phyloP scores from a whole-genome alignment of 2,797 vertebrate genomes.

The Peromyscus melanophrys region DNA sequence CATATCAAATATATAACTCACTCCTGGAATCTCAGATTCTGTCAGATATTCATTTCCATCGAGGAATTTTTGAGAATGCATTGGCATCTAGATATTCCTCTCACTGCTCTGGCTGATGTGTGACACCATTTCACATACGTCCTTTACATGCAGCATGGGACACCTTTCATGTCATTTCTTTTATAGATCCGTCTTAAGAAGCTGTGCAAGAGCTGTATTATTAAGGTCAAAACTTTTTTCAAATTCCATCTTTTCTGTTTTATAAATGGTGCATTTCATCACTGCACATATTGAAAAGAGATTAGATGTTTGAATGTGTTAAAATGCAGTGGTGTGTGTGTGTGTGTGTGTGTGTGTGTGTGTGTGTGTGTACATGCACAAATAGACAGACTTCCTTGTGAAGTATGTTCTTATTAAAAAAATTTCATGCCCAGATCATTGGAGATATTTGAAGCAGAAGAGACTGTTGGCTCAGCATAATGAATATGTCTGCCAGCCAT shows the following conservation, averaged over 20 bases:
- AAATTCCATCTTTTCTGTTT: slow-evolving; percentile 47
- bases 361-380: not conserved
- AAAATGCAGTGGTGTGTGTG: not conserved
- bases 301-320: slow-evolving; percentile 54
- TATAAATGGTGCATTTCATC: not conserved
- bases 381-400: not conserved
- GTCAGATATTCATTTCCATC: not conserved
- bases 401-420: slow-evolving; percentile 60
- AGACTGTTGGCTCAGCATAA: slow-evolving; percentile 88
- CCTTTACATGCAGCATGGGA: not conserved
- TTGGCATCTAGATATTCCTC: not conserved
- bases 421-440: slow-evolving; percentile 82
- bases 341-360: not conserved
- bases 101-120: not conserved
- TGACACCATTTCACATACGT: slow-evolving; percentile 64
- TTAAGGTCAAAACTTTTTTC: slow-evolving; percentile 40
- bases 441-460: slow-evolving; percentile 86
- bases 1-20: not conserved
- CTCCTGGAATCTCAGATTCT: not conserved
- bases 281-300: slow-evolving; percentile 9
- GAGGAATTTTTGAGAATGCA: not conserved
- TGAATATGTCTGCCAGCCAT: slow-evolving; percentile 89
- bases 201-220: not conserved
- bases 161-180: slow-evolving; percentile 39
- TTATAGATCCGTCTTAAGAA: not conserved